phyloP scores from a whole-genome alignment of 2,888 invertebrate genomes.

The Pilophorus perplexus region DNA sequence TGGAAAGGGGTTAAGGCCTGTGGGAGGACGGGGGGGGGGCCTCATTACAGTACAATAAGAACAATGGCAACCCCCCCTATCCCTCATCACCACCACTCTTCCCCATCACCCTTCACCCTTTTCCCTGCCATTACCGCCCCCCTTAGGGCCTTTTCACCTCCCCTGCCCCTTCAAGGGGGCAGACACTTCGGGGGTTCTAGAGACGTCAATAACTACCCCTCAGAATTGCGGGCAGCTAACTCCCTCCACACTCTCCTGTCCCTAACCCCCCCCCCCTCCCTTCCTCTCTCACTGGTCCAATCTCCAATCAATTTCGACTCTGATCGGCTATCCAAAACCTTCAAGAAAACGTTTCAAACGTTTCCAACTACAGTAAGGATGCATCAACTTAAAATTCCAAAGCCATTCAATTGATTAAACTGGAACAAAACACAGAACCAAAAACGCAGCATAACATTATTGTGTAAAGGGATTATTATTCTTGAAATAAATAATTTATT shows the following conservation, averaged over 20 bases:
- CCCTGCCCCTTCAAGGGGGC: slow-evolving; percentile 21
- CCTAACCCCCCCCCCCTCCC: neutral
- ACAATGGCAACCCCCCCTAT: slow-evolving; percentile 45
- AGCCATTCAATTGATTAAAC: too few species aligned
- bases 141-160: slow-evolving; percentile 8
- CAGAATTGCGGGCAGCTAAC: slow-evolving; percentile 38
- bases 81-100: too few species aligned
- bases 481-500: too few species aligned
- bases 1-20: slow-evolving; percentile 3
- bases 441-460: too few species aligned
- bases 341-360: too few species aligned
- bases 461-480: too few species aligned
- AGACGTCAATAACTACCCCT: slow-evolving; percentile 43
- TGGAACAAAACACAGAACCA: too few species aligned
- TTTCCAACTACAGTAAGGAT: too few species aligned
- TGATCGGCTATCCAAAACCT: slow-evolving; percentile 16
- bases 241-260: neutral
- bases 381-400: too few species aligned
- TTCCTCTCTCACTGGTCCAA: neutral
- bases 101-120: slow-evolving; percentile 12
- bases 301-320: slow-evolving; percentile 14
- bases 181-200: slow-evolving; percentile 36
- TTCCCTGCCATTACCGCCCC: slow-evolving; percentile 2
- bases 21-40: slow-evolving; percentile 31
- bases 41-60: slow-evolving; percentile 48